phyloP scores from a whole-genome alignment of 1,140 invertebrate species.

The Ectropis grisescens region DNA sequence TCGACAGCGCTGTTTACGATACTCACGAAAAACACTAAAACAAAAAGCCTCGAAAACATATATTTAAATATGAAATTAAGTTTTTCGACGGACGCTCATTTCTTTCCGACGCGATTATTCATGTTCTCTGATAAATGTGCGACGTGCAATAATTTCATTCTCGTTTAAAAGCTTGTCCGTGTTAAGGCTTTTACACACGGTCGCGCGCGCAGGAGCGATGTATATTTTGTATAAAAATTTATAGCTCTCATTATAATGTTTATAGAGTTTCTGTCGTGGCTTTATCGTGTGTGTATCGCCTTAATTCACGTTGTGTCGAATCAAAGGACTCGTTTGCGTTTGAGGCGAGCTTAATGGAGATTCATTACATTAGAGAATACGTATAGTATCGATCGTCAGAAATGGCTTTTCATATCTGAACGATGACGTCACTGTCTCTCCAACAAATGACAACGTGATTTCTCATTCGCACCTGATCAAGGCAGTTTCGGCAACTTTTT shows the following conservation, averaged over 20 bases:
- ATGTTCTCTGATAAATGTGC: slow-evolving; percentile 52
- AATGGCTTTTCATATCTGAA: too few species aligned
- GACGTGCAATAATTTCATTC: slow-evolving; percentile 58
- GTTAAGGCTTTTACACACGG: slow-evolving; percentile 22
- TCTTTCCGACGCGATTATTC: slow-evolving; percentile 53
- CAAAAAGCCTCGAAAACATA: slow-evolving; percentile 32
- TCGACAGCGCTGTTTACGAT: slow-evolving; percentile 10
- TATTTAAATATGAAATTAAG: slow-evolving; percentile 62
- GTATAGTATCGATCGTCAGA: background rate
- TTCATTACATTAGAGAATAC: background rate
- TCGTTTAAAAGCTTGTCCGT: slow-evolving; percentile 43
- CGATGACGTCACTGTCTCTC: too few species aligned
- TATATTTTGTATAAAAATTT: slow-evolving; percentile 24
- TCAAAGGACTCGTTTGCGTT: slow-evolving; percentile 1
- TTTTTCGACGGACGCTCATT: slow-evolving; percentile 51
- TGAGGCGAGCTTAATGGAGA: background rate
- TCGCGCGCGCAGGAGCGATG: slow-evolving; percentile 5
- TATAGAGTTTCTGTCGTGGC: slow-evolving; percentile 11
- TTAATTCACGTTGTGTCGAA: slow-evolving; percentile 1
- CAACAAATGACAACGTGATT: too few species aligned
- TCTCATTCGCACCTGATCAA: too few species aligned
- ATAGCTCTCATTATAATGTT: slow-evolving; percentile 23
- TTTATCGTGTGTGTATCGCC: too few species aligned
- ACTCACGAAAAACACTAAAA: slow-evolving; percentile 6
- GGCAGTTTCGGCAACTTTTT: too few species aligned